Base-by-base conservation (phyloP, 2,888 invertebrate genomes). In the Atrina japonica region DNA sequence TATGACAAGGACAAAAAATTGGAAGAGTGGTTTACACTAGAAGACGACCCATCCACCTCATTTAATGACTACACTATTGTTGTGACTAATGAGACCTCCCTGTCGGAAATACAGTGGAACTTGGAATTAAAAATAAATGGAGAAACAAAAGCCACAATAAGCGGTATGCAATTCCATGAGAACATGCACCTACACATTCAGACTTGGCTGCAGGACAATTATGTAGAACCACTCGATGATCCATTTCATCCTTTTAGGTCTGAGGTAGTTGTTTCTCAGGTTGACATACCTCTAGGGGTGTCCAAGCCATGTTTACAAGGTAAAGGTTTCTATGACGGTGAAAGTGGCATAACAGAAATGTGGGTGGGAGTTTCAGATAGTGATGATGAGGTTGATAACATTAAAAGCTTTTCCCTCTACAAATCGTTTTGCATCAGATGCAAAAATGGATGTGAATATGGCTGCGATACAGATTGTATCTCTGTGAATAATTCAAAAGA, bases 291-390 rank as follows among this genome's bases (percentile, higher is more conserved):
- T 23, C 23, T 52, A 16, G 53, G 29, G 29, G 30, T 18, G 27
- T n/a, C 69, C 16, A 64, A 47, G 30, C 41, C 47, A 11, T 76
- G 76, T 35, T 27, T 56, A 23, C n/a, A 71, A 65, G 73, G 76
- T 16, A 35, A 21, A 40, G 63, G 70, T 7, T 76, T 73, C 50
- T 70, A 56, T 53, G 72, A 75, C 27, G 47, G 47, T 3, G 67
- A 70, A 43, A 73, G 70, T 55, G 66, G 59, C 14, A 43, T 76
- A 1, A 59, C 66, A 25, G 70, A 73, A 58, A 35, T 73, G n/a
- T 70, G 70, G 67, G 49, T 73, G 14, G 70, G 73, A 7, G 40
- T 76, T 7, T 68, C 66, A 3, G 61, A 65, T n/a, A 61, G 50
- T 16, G 23, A 27, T 16, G 41, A 65, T n/a, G 3, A 41, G 0